Evolutionary conservation across 2,797 vertebrate genomes (phyloP), one percentile per base, ranked within the genome.

Genomic region (Aplochiton taeniatus): DNA sequence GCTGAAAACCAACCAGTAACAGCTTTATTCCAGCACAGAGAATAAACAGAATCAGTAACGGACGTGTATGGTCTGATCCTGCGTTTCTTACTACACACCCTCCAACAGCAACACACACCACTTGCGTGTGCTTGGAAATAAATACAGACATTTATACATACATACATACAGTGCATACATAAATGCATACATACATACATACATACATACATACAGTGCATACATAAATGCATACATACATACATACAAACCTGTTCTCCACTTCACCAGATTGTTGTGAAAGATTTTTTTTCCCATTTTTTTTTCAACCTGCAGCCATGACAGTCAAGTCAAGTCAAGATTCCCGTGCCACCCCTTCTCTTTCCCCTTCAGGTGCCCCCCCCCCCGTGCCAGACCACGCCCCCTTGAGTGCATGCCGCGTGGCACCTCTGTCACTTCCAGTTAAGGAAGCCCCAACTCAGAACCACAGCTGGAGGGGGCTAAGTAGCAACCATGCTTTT

Each of bases 391-490:
- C 43, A 44, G 47, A 75, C 49, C 75, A 68, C 50, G 17, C 61
- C 52, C 75, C 79, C 81, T 68, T 70, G 31, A 66, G 66, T 75
- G 80, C 71, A 80, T 70, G 66, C 78, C 85, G 77, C 73, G 68
- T 80, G 74, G 81, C 77, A 69, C 68, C 46, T 46, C 80, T 86
- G 85, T 89, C 90, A 82, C 71, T 86, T 72, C 73, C 76, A 81
- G 86, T 91, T 88, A 88, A 64, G 66, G 62, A 57, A 50, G 53
- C 57, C 81, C 81, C 69, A 70, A 76, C 75, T 88, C 75, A 74
- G 71, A 75, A 74, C 49, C 68, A 60, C 78, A 66, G 83, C 85
- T 79, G 75, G 54, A 78, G 83, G 87, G 82, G 73, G 74, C 78
- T 6, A 16, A 71, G 70, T 68, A 60, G 54, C 71, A 82, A 77